Base-by-base conservation (phyloP, 2,113 vertebrate species). In the Xenopus borealis region DNA sequence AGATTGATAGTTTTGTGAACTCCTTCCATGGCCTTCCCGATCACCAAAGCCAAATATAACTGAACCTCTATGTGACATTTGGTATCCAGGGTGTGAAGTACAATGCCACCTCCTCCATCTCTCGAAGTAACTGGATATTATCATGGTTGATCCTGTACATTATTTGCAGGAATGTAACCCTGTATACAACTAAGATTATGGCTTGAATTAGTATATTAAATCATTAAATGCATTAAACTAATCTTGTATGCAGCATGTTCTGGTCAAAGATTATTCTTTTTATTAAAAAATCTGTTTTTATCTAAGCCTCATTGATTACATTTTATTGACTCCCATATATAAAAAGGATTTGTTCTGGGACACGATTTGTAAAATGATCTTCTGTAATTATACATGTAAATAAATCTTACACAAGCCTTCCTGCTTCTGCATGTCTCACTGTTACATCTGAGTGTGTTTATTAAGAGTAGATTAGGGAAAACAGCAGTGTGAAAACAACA, bases 191-290 rank as follows among this genome's bases (percentile, higher is more conserved):
- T 11, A 3, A 62, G 59, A 12, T 71, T 57, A 61, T 61, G 33
- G 55, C 46, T 46, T 19, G 40, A 61, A 46, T 61, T 18, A 46
- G 53, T 46, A 46, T 59, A 59, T 71, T 71, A 47, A 30, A 46
- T 47, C 69, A 71, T 61, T 62, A 63, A 16, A 63, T 62, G 11
- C 62, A 62, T 62, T 71, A 59, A 71, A 27, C 55, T 52, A 45
- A 13, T 44, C 20, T 71, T 46, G 33, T 46, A 12, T 62, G 13
- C 40, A 27, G 14, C 59, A 30, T 72, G 10, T 23, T 17, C 33
- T 47, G 44, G 70, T 71, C 23, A 71, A 62, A 62, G 59, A 63
- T 40, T 40, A 40, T 18, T 53, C 17, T 11, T 72, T 53, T 46
- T 64, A 63, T 72, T 63, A 53, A 18, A 63, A 52, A 18, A 50